These are phyloP conservation scores for Phrynosoma platyrhinos DNA, from an alignment of 2,113 vertebrate species.

Conservation along the genomic window DNA sequence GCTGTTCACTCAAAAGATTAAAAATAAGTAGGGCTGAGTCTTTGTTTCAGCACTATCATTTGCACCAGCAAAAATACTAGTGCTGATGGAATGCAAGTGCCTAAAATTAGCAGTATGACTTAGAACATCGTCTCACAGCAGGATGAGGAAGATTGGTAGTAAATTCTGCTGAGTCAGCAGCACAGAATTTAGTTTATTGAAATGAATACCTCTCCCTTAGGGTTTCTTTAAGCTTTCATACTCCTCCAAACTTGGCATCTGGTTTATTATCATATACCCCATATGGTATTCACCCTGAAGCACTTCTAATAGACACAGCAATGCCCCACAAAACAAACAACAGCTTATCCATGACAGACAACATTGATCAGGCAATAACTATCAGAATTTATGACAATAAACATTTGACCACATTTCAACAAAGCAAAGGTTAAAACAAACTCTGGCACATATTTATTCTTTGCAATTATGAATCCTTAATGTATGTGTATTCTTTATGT, in stretches of 20 bases:
- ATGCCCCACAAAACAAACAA: slow-evolving; percentile 64
- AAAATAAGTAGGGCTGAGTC: not conserved
- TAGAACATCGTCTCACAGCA: not conserved
- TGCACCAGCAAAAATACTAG: not conserved
- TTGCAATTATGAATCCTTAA: slow-evolving; percentile 57
- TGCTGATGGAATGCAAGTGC: not conserved
- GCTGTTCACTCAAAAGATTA: not conserved
- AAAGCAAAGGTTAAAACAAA: slow-evolving; percentile 63
- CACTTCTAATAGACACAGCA: slow-evolving; percentile 64
- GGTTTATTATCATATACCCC: slow-evolving; percentile 76
- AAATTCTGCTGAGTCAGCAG: slow-evolving; percentile 3
- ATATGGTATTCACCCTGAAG: slow-evolving; percentile 66
- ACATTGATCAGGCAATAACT: slow-evolving; percentile 57
- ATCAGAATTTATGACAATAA: slow-evolving; percentile 73
- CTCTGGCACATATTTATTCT: slow-evolving; percentile 40
- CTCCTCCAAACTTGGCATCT: slow-evolving; percentile 63
- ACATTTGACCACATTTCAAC: slow-evolving; percentile 62
- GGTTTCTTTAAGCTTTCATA: slow-evolving; percentile 48
- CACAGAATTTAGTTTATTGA: slow-evolving; percentile 11
- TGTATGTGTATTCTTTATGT: not conserved
- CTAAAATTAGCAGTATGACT: not conserved
- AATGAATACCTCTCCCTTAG: slow-evolving; percentile 13
- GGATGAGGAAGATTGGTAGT: not conserved
- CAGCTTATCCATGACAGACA: slow-evolving; percentile 59
- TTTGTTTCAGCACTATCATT: not conserved